Percentiles rank a stretch among this genome's conserved stretches.
Conservation (phyloP, 2,113 vertebrate genomes). For the Felis chaus region DNA sequence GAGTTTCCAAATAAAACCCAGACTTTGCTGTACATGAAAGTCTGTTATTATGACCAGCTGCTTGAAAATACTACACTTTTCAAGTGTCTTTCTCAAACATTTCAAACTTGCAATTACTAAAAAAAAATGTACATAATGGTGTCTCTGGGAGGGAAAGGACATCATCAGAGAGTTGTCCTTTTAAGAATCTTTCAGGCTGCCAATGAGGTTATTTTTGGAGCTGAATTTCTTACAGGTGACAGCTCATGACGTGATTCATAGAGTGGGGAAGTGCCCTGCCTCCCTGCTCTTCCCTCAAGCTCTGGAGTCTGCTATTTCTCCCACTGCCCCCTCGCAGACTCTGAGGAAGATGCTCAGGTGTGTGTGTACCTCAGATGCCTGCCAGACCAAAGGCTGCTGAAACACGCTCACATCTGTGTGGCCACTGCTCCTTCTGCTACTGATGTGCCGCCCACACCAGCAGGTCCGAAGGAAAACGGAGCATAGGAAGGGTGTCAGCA, state of each 20-base stretch:
- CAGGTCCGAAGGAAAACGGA: accelerated
- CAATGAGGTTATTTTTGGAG: neutral
- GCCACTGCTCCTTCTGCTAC: neutral
- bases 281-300: neutral
- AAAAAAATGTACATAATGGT: neutral
- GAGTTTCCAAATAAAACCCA: neutral
- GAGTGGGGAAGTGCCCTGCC: neutral
- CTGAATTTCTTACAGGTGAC: neutral
- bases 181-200: neutral
- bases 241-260: neutral
- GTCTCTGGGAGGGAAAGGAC: neutral
- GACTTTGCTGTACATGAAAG: neutral
- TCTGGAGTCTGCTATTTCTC: neutral
- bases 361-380: neutral
- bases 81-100: neutral
- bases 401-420: neutral
- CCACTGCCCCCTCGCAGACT: neutral
- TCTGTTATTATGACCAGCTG: neutral
- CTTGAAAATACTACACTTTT: neutral
- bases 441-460: neutral
- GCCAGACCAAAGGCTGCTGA: neutral
- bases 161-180: neutral
- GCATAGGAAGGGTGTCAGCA: accelerated
- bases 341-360: neutral
- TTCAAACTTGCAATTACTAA: neutral